phyloP scores from a whole-genome alignment of 2,888 invertebrate genomes.

The Acholoe squamosa region DNA sequence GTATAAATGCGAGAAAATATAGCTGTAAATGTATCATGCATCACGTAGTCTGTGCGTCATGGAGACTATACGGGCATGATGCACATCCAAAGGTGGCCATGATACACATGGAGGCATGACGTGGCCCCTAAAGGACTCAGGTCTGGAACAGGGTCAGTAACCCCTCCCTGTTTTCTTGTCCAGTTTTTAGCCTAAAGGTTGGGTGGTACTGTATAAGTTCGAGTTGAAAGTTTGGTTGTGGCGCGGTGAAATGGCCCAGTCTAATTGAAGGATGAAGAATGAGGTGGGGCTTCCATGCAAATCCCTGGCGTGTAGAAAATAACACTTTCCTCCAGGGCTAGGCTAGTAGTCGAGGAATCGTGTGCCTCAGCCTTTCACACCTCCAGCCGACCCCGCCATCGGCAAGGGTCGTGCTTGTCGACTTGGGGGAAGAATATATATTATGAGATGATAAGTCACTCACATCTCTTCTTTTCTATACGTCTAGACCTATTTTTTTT shows the following conservation, averaged over 20 bases:
- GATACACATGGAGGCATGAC: no score
- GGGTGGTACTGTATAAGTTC: background rate
- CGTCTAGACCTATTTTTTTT: background rate
- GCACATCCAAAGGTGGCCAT: background rate
- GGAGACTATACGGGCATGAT: background rate
- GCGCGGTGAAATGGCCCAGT: background rate
- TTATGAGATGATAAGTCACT: constrained; percentile 12
- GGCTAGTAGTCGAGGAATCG: background rate
- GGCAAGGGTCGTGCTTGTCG: background rate
- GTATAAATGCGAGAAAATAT: no score
- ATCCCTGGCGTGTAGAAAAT: constrained; percentile 28
- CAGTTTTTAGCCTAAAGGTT: no score
- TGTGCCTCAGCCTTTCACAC: background rate
- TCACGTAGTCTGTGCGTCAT: background rate
- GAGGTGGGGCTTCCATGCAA: background rate
- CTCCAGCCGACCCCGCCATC: background rate
- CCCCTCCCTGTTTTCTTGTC: no score
- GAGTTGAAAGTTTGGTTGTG: background rate
- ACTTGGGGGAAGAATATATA: background rate
- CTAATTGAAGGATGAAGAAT: constrained; percentile 22
- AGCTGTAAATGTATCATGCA: no score
- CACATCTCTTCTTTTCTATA: background rate
- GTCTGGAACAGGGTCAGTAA: no score
- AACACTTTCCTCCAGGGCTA: constrained; percentile 29
- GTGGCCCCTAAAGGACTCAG: no score